Conservation (phyloP, 2,113 vertebrate species). For the Morphnarchus princeps region DNA sequence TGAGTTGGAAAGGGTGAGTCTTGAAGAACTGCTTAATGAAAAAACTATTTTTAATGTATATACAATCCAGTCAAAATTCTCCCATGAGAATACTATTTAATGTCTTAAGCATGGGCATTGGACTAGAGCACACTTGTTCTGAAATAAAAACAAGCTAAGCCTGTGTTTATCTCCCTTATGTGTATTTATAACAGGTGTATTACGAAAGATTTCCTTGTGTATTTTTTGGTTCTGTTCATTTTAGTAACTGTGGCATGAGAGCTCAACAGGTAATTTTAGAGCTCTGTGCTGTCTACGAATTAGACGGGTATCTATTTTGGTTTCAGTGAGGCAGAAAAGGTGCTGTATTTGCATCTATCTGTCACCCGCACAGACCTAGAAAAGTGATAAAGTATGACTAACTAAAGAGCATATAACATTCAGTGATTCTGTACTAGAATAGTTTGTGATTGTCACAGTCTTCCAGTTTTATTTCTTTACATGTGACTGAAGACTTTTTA, state of each 20-base stretch:
- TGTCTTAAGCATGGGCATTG: not conserved
- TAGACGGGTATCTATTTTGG: not conserved
- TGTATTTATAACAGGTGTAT: not conserved
- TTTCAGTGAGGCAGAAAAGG: not conserved
- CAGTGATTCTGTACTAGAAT: not conserved
- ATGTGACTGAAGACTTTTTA: not conserved
- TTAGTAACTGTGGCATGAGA: not conserved
- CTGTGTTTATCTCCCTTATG: not conserved
- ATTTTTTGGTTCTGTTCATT: not conserved
- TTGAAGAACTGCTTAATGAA: rapidly evolving
- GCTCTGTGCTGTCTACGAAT: not conserved
- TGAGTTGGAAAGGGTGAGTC: not conserved
- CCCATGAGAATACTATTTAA: not conserved
- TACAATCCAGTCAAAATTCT: not conserved
- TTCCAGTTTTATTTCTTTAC: not conserved
- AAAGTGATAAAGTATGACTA: not conserved
- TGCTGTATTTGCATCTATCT: not conserved
- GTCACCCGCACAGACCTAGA: not conserved
- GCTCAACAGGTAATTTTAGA: not conserved
- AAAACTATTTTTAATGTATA: not conserved
- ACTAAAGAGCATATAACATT: not conserved
- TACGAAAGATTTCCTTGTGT: not conserved
- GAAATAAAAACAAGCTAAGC: not conserved
- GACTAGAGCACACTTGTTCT: not conserved
- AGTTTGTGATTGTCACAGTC: not conserved